Conservation (phyloP, 2,888 invertebrate genomes). For the Athripsodes cinereus region DNA sequence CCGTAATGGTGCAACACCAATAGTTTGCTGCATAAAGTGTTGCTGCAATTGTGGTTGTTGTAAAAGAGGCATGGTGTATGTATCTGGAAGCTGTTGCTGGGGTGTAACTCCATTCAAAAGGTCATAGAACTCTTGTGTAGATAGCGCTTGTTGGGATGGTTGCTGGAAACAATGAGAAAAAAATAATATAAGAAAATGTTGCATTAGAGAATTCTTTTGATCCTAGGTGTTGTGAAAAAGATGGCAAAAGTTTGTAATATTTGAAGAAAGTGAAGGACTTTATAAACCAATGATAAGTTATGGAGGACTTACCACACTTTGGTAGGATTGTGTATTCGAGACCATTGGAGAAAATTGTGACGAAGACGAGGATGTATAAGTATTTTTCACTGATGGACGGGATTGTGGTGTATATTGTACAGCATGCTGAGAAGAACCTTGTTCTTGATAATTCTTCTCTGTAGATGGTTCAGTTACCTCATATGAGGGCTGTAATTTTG, state of each 20-base stretch:
- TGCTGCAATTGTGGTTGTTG: constrained; percentile 35
- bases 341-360: constrained; percentile 29
- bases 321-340: constrained; percentile 2
- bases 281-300: too few species aligned
- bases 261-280: too few species aligned
- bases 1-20: constrained; percentile 35
- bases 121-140: constrained; percentile 41
- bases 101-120: constrained; percentile 40
- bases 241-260: too few species aligned
- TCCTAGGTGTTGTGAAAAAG: too few species aligned
- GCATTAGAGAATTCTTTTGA: too few species aligned
- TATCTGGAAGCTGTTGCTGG: constrained; percentile 42
- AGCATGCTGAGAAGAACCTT: constrained; percentile 35
- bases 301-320: background rate
- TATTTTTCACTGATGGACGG: too few species aligned
- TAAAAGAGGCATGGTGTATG: constrained; percentile 41
- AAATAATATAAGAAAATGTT: too few species aligned
- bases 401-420: constrained; percentile 37
- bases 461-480: constrained; percentile 50
- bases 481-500: constrained; percentile 32
- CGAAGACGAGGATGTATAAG: constrained; percentile 32
- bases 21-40: constrained; percentile 29
- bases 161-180: constrained; percentile 11
- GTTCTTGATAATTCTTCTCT: constrained; percentile 38
- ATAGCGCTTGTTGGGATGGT: constrained; percentile 29